Evolutionary conservation across 2,113 vertebrate species (phyloP).

Genomic region (Phycodurus eques): DNA sequence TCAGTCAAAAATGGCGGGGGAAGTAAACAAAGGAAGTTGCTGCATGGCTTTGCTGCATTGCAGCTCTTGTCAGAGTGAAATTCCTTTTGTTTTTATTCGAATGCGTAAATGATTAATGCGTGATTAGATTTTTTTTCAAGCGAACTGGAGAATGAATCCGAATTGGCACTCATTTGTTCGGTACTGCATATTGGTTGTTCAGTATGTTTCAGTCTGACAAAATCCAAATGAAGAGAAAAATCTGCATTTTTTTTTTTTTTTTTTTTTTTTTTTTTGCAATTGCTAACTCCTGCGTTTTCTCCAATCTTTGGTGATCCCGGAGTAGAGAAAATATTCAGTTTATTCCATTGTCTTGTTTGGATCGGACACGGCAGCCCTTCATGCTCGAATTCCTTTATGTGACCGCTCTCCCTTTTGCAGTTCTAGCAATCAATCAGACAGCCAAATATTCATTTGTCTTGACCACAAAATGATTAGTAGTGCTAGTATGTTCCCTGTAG

Average conservation of each 20-base stretch:
- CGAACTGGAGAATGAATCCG: too few species aligned
- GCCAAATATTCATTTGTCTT: constrained; percentile 23
- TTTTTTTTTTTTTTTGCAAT: not conserved
- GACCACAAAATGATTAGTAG: constrained; percentile 39
- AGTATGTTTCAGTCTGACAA: not conserved
- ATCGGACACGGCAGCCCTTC: constrained; percentile 43
- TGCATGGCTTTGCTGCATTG: too few species aligned
- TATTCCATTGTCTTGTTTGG: constrained; percentile 33
- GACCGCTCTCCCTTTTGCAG: constrained; percentile 46
- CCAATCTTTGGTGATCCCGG: constrained; percentile 5
- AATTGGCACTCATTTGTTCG: not conserved
- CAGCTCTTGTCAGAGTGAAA: too few species aligned
- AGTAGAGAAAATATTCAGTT: constrained; percentile 32
- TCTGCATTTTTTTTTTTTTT: too few species aligned
- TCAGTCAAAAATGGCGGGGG: too few species aligned
- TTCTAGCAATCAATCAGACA: constrained; percentile 34
- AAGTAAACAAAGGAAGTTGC: too few species aligned
- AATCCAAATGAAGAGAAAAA: not conserved
- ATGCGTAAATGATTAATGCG: too few species aligned
- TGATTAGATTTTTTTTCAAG: too few species aligned
- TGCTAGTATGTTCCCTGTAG: constrained; percentile 25
- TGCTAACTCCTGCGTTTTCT: not conserved
- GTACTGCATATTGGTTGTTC: not conserved
- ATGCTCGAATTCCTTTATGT: constrained; percentile 67
- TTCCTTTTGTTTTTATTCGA: too few species aligned